Conservation (phyloP, 2,797 vertebrate species). For the Potorous gilbertii region DNA sequence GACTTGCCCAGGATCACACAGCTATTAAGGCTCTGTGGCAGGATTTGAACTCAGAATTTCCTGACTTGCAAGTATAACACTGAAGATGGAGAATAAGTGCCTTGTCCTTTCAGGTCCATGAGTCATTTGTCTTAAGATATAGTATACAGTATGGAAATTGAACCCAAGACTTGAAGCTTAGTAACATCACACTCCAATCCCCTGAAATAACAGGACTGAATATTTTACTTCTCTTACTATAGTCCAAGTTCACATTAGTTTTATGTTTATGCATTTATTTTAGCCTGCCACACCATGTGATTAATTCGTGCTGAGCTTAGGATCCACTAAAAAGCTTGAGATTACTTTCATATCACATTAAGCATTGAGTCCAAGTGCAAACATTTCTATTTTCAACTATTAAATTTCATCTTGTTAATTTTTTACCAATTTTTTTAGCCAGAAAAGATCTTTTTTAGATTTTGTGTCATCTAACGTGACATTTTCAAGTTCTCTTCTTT, state of each 20-base stretch:
- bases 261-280: not conserved
- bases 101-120: not conserved
- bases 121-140: not conserved
- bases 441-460: too few relatives aligned
- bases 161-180: not conserved
- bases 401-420: not conserved
- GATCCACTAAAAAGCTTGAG: not conserved
- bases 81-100: not conserved
- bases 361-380: not conserved
- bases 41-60: not conserved
- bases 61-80: not conserved
- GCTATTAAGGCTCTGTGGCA: not conserved
- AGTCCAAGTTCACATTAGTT: not conserved
- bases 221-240: not conserved
- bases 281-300: not conserved
- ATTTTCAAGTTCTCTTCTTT: not conserved
- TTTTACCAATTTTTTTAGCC: not conserved
- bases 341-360: not conserved
- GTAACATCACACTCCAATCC: not conserved
- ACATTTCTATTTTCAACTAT: too few relatives aligned
- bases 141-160: not conserved
- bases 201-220: not conserved
- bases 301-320: not conserved
- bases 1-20: not conserved
- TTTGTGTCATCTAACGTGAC: too few relatives aligned